These are phyloP conservation scores for Limnephilus rhombicus DNA, from an alignment of 2,888 invertebrate genomes.

Conservation along the genomic window DNA sequence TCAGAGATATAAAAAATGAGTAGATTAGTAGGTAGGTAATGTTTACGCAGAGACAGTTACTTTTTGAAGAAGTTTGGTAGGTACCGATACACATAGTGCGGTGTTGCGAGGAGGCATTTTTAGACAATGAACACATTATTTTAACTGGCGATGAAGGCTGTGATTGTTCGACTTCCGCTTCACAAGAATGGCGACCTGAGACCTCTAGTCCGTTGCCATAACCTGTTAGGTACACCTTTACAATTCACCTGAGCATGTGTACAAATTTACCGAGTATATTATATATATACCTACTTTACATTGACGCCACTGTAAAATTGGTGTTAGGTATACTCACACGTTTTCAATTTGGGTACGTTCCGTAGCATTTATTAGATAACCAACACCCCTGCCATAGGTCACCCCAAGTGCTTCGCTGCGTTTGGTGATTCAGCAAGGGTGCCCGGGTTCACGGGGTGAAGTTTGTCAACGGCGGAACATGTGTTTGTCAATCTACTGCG, in stretches of 20 bases:
- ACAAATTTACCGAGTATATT: not conserved
- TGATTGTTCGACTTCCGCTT: constrained; percentile 30
- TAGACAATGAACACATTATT: constrained; percentile 8
- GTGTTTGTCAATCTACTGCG: too few species aligned
- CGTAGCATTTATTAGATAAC: too few species aligned
- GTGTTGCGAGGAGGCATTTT: not conserved
- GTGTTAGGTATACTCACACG: too few species aligned
- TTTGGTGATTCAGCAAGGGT: too few species aligned
- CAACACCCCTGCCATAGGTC: too few species aligned
- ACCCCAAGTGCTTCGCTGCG: too few species aligned
- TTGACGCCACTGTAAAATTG: not conserved
- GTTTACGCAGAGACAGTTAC: not conserved
- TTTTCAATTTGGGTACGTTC: too few species aligned
- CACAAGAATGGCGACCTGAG: constrained; percentile 17
- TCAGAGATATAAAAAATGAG: not conserved
- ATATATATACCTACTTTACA: not conserved
- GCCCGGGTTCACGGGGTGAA: too few species aligned
- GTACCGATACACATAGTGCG: not conserved
- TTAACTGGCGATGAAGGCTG: not conserved
- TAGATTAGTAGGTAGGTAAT: not conserved
- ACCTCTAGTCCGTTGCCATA: not conserved
- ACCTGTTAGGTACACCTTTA: not conserved
- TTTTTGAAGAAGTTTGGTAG: not conserved
- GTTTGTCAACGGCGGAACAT: too few species aligned
- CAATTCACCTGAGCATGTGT: not conserved